Evolutionary conservation across 1,140 invertebrate species (phyloP), one percentile per base, ranked within the genome.

Genomic region (Adoxophyes honmai): DNA sequence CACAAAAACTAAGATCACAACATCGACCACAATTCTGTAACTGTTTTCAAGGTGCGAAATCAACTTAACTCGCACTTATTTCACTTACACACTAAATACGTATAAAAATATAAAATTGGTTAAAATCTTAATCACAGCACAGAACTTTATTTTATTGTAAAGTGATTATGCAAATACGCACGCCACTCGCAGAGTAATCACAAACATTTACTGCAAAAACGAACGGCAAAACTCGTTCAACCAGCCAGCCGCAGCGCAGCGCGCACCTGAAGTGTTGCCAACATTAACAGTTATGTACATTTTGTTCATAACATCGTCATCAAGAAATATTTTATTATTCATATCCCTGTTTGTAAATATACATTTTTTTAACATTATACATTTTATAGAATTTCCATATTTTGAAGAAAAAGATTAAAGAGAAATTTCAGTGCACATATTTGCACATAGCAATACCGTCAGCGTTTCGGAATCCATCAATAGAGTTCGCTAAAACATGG

Each of bases 1-100:
- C 79, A 88, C 78, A 81, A 83, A 76, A 82, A 80, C 66, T 75
- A 78, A 57, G 65, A 75, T 76, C 78, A 86, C 76, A 80, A 77
- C 75, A 67, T 81, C 67, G 54, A 81, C 73, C 70, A 70, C 42
- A 61, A 62, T 34, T 56, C 61, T 44, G 52, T 62, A 59, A 70
- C 57, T 63, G 65, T 73, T 64, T n/a, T 62, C 62, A 60, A 57
- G 55, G 53, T 62, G 62, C 55, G 57, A 55, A 54, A 39, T 55
- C 11, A 11, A 56, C 21, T 35, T 48, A 58, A 38, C 34, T 42
- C 14, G 35, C 36, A 18, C 16, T 58, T 52, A 14, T 60, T 66
- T 7, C 73, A 83, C 78, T 70, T 61, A 72, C 81, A 81, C 54
- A 78, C 72, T 72, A 75, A 57, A 52, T 64, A 60, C 39, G 55